Evolutionary conservation across 2,888 invertebrate genomes (phyloP).

Genomic region (Dasysyrphus tricinctus): DNA sequence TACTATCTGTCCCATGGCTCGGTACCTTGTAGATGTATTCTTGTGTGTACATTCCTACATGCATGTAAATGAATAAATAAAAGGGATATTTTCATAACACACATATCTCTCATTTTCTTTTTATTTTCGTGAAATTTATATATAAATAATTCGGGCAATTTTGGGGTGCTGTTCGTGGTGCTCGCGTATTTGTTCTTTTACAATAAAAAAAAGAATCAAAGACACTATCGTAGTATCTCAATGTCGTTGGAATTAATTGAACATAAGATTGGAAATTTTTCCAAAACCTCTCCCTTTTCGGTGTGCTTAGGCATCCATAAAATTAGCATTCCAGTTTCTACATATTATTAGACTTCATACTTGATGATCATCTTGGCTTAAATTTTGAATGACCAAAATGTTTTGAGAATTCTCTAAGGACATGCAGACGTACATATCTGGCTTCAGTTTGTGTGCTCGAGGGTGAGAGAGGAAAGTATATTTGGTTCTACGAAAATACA

Average conservation of each 20-base stretch:
- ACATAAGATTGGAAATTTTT: background rate
- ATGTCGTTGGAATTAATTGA: slow-evolving; percentile 66
- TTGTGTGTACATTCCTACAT: background rate
- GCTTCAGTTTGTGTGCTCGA: slow-evolving; percentile 26
- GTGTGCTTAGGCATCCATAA: slow-evolving; percentile 69
- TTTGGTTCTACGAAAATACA: slow-evolving; percentile 35
- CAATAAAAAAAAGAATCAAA: slow-evolving; percentile 14
- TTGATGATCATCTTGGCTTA: slow-evolving; percentile 68
- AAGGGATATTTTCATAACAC: slow-evolving; percentile 5
- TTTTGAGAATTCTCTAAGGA: slow-evolving; percentile 69
- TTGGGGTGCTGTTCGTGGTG: background rate
- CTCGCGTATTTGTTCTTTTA: slow-evolving; percentile 49
- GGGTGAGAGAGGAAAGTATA: slow-evolving; percentile 35
- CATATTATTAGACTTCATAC: slow-evolving; percentile 55
- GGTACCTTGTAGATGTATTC: background rate
- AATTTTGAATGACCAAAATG: slow-evolving; percentile 76
- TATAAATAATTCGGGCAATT: background rate
- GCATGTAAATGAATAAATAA: slow-evolving; percentile 41
- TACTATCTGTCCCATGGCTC: slow-evolving; percentile 4
- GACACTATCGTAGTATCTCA: slow-evolving; percentile 23
- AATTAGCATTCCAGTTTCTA: slow-evolving; percentile 66
- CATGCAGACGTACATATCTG: slow-evolving; percentile 49
- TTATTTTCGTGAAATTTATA: slow-evolving; percentile 3
- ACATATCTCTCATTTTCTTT: slow-evolving; percentile 17
- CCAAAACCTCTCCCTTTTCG: background rate